phyloP scores from a whole-genome alignment of 2,888 invertebrate genomes.

The Trissolcus brochymenae region DNA sequence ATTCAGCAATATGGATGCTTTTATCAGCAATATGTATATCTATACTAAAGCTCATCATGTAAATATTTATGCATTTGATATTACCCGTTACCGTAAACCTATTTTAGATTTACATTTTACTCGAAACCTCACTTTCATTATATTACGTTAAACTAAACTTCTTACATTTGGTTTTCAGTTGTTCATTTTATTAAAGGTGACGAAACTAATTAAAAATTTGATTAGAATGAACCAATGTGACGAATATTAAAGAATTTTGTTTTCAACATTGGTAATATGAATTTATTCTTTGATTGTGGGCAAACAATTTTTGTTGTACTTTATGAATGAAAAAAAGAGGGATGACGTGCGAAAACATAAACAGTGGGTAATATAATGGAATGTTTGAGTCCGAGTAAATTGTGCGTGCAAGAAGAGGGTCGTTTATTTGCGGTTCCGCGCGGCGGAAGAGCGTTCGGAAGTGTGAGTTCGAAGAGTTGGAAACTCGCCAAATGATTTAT shows the following conservation, averaged over 20 bases:
- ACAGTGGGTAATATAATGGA: neutral
- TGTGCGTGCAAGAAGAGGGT: slow-evolving; percentile 16
- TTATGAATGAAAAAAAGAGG: no score
- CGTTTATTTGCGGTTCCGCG: slow-evolving; percentile 21
- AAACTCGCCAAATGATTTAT: slow-evolving; percentile 57
- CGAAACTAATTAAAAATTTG: no score
- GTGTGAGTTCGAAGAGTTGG: slow-evolving; percentile 42
- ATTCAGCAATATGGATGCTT: slow-evolving; percentile 30
- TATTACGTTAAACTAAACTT: no score
- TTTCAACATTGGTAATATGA: no score
- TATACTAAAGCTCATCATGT: slow-evolving; percentile 26
- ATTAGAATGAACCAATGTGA: no score
- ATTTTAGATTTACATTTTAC: neutral
- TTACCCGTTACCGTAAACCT: neutral
- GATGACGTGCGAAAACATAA: no score
- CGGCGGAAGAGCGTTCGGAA: slow-evolving; percentile 35
- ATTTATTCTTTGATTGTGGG: no score
- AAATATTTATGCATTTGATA: slow-evolving; percentile 19
- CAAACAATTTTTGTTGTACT: no score
- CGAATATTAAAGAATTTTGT: no score
- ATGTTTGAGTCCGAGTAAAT: slow-evolving; percentile 21
- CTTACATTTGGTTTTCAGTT: no score
- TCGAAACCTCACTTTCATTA: no score
- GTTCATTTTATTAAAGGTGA: no score
- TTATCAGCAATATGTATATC: slow-evolving; percentile 25